A percentile compares a stretch with the other conserved stretches of the same genome.
phyloP scores from a whole-genome alignment of 2,113 vertebrate genomes.

The Rhinopithecus roxellana region DNA sequence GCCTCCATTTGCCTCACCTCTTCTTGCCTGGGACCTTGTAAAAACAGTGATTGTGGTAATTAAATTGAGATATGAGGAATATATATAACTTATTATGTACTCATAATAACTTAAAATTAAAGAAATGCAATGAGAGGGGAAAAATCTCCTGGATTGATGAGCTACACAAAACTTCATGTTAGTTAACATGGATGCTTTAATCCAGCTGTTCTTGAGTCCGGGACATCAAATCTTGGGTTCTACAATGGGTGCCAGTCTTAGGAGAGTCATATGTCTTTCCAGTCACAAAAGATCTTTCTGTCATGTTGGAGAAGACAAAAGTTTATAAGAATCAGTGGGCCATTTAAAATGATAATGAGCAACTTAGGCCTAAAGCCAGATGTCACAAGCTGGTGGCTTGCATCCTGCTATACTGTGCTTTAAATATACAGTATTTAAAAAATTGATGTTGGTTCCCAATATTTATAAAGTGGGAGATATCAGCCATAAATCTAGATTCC shows the following conservation, averaged over 20 bases:
- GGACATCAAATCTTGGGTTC: background rate
- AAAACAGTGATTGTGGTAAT: background rate
- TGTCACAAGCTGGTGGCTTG: background rate
- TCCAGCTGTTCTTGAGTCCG: background rate
- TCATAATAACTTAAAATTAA: background rate
- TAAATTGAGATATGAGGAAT: background rate
- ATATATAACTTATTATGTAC: background rate
- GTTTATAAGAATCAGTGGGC: background rate
- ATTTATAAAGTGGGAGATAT: background rate
- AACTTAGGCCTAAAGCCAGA: background rate
- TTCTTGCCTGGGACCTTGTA: background rate
- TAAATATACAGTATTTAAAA: background rate
- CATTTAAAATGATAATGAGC: background rate
- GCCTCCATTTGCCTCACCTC: background rate
- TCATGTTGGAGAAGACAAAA: background rate
- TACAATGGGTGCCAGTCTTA: background rate
- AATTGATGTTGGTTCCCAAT: no score
- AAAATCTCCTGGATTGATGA: background rate
- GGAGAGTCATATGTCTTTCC: background rate
- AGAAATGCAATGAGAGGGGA: background rate
- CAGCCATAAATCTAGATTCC: background rate
- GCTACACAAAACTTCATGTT: background rate
- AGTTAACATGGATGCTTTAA: background rate
- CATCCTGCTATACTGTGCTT: background rate
- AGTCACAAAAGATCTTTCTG: slow-evolving; percentile 54